Evolutionary conservation across 2,797 vertebrate genomes (phyloP), one percentile per base, ranked within the genome.

Genomic region (Jordanella pulchra): DNA sequence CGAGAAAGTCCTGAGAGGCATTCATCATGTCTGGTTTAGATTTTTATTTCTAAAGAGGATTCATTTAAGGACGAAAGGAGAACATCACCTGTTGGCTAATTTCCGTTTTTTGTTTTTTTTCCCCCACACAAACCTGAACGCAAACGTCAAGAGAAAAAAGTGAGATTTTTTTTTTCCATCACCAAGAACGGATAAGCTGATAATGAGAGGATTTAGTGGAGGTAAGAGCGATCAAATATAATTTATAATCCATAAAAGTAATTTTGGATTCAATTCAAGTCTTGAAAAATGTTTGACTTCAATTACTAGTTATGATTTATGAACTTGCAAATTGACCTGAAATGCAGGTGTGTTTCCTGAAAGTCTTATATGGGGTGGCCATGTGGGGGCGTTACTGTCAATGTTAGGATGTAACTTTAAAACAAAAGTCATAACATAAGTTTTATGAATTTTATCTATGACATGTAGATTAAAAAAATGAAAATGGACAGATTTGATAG

Each of bases 161-260:
- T 17, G 0, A 27, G 15, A 30, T 58, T 18, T 10, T 56, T 17
- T 32, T 39, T 61, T 39, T 39, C 7, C 5, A 75, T 71, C 66
- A 4, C 7, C n/a, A 54, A 56, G 69, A 75, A 63, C 54, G 86
- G 83, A 82, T 85, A 81, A 87, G 66, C 74, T 75, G 79, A 92
- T 90, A 81, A 90, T 89, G 89, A 90, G 86, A 80, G 86, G 65
- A 75, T 80, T 85, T 42, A 72, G 54, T 47, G 69, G 77, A 89
- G 93, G 93, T 94, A 83, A 92, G 93, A 82, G 0, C 67, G 51
- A 10, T 63, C 25, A 2, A 45, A 45, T 65, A 11, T 21, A 13
- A 39, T 25, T 25, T 17, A 7, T 50, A 15, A 53, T 12, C 23
- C 39, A 2, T 67, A 15, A 67, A 42, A 39, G n/a, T 7, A 15